phyloP scores from a whole-genome alignment of 2,888 invertebrate genomes.

The Allygus modestus region DNA sequence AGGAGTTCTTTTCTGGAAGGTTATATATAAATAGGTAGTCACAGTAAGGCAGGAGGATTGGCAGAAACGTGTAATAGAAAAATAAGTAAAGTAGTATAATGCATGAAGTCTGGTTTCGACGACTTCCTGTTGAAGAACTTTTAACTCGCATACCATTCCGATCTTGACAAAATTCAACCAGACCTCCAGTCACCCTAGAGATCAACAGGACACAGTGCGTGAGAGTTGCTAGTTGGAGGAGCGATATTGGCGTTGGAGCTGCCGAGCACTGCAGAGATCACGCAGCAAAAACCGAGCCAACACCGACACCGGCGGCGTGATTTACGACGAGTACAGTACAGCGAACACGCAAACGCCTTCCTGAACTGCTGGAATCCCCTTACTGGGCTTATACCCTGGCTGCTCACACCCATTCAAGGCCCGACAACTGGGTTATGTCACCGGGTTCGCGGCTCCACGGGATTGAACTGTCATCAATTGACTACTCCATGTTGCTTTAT shows the following conservation, averaged over 20 bases:
- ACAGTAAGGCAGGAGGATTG: too few species aligned
- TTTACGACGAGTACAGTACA: background rate
- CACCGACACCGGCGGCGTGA: background rate
- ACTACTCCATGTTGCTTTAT: background rate
- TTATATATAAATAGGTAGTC: too few species aligned
- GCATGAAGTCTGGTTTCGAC: too few species aligned
- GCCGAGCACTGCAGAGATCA: constrained; percentile 3
- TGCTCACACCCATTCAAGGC: background rate
- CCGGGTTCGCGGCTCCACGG: background rate
- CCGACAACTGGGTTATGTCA: background rate
- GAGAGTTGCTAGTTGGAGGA: background rate
- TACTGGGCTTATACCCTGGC: background rate
- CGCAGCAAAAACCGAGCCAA: background rate
- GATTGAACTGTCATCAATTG: constrained; percentile 8
- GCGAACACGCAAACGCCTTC: constrained; percentile 25
- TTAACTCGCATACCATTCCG: too few species aligned
- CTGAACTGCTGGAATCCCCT: background rate
- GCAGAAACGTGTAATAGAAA: too few species aligned
- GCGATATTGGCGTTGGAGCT: background rate
- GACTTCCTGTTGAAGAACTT: too few species aligned
- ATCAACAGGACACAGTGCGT: background rate
- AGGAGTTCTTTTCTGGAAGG: too few species aligned
- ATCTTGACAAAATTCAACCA: too few species aligned
- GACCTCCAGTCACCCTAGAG: too few species aligned
- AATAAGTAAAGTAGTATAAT: too few species aligned